Evolutionary conservation across 1,140 invertebrate species (phyloP).

Genomic region (Papilio polyxenes): DNA sequence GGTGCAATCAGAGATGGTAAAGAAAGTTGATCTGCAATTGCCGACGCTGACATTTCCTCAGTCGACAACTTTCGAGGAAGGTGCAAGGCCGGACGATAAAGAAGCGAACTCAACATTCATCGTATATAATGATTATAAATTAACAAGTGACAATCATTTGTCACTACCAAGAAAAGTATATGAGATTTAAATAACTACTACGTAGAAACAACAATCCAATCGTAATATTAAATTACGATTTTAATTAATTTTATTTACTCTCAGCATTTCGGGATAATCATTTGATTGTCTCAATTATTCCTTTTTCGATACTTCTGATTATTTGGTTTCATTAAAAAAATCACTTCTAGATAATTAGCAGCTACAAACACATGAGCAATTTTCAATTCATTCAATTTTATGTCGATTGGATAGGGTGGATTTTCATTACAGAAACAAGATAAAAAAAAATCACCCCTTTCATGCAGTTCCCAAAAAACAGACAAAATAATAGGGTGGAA

Average conservation of each 20-base stretch:
- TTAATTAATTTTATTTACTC: background rate
- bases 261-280: background rate
- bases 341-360: background rate
- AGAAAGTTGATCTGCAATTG: constrained; percentile 13
- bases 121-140: constrained; percentile 8
- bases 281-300: background rate
- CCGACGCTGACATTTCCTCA: background rate
- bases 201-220: background rate
- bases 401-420: no score
- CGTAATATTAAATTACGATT: background rate
- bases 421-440: no score
- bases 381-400: no score
- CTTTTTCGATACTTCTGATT: background rate
- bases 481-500: no score
- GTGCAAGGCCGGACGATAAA: background rate
- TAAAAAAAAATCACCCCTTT: no score
- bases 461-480: no score
- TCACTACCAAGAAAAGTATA: constrained; percentile 15
- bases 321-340: background rate
- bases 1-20: constrained; percentile 1
- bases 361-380: no score
- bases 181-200: background rate
- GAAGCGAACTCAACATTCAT: constrained; percentile 9
- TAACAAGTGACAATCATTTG: constrained; percentile 1
- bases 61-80: constrained; percentile 8